Conservation (phyloP, 1,140 invertebrate genomes). For the Schlechtendalia chinensis region DNA sequence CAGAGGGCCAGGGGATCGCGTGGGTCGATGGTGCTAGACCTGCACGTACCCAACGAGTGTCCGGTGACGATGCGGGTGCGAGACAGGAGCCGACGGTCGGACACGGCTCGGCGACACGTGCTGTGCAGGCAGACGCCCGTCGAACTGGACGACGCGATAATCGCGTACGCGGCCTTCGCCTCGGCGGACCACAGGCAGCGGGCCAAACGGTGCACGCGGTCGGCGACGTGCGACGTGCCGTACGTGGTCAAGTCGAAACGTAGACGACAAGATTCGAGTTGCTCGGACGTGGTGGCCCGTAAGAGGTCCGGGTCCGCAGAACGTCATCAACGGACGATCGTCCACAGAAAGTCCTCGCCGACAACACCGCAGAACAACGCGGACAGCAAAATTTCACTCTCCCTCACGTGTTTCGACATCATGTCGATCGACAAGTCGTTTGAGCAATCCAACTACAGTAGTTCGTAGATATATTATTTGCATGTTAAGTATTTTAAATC, state of each 20-base stretch:
- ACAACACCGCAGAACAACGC: no score
- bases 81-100: conserved; percentile 62
- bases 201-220: conserved; percentile 39
- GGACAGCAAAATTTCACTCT: conserved; percentile 28
- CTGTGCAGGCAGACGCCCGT: conserved; percentile 72
- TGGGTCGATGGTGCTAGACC: conserved; percentile 70
- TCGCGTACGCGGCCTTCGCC: conserved; percentile 55
- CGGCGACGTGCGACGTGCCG: conserved; percentile 32
- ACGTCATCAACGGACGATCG: not conserved
- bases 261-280: conserved; percentile 25
- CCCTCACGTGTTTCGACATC: conserved; percentile 45
- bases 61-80: conserved; percentile 68
- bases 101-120: conserved; percentile 71
- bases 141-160: conserved; percentile 63
- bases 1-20: conserved; percentile 64
- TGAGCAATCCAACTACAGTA: conserved; percentile 38
- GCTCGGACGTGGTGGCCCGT: conserved; percentile 28
- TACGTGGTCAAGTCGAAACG: conserved; percentile 12
- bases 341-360: not conserved
- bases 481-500: not conserved
- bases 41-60: conserved; percentile 66
- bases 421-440: conserved; percentile 47
- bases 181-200: not conserved
- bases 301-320: conserved; percentile 3
- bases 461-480: conserved; percentile 2